Conservation (phyloP, 1,140 invertebrate species). For the Delia radicum region DNA sequence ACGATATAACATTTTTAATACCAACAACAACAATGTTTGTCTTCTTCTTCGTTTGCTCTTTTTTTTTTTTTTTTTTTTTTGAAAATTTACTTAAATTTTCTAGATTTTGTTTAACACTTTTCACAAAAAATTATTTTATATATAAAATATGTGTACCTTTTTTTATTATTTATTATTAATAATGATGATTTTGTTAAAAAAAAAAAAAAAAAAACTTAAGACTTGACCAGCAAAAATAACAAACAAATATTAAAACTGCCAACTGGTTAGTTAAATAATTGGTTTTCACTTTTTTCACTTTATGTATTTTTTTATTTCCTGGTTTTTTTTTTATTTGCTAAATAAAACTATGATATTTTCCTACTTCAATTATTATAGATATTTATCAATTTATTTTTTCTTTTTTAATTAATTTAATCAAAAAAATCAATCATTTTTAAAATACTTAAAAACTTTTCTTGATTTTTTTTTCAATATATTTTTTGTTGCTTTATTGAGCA, state of each 20-base stretch:
- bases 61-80: background rate
- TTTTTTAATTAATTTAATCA: background rate
- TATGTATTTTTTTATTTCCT: constrained; percentile 14
- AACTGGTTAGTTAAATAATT: constrained; percentile 13
- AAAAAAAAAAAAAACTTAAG: background rate
- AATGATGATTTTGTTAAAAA: background rate
- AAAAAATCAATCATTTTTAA: background rate
- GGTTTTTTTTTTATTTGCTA: constrained; percentile 1
- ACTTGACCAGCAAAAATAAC: background rate
- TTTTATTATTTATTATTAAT: background rate
- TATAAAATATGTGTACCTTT: background rate
- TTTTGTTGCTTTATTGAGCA: background rate
- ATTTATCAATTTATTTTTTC: background rate
- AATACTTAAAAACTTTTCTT: background rate
- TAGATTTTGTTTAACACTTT: background rate
- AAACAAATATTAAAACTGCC: background rate
- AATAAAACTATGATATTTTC: background rate
- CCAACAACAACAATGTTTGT: background rate
- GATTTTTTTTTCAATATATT: background rate
- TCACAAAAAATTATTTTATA: background rate
- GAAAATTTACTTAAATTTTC: background rate
- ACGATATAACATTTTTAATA: constrained; percentile 1
- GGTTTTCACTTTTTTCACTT: constrained; percentile 13
- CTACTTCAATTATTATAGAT: background rate
- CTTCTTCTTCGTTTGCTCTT: background rate